A percentile compares a stretch with the other conserved stretches of the same genome.
These are phyloP conservation scores for Solea solea DNA, from an alignment of 2,113 vertebrate species.

Conservation along the genomic window DNA sequence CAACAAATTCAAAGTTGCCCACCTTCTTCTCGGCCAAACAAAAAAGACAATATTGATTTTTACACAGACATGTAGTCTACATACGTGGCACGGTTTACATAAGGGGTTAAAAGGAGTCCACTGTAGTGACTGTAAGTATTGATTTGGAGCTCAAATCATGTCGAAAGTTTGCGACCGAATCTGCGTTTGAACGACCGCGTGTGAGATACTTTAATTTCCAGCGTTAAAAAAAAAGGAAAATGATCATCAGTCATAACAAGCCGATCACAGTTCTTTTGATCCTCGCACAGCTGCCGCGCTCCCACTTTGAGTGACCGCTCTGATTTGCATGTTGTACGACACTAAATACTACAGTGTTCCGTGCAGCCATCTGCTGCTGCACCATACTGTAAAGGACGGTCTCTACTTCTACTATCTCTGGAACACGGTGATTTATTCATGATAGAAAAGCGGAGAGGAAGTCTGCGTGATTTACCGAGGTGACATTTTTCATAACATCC, in stretches of 20 bases:
- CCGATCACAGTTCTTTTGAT: neutral
- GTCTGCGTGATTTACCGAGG: slow-evolving; percentile 4
- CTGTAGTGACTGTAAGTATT: too few relatives aligned
- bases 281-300: neutral
- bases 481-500: slow-evolving; percentile 12
- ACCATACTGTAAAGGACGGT: neutral
- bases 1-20: slow-evolving; percentile 18
- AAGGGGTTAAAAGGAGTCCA: too few relatives aligned
- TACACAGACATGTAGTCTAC: neutral
- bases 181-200: too few relatives aligned
- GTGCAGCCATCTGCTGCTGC: neutral
- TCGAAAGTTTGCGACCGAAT: too few relatives aligned
- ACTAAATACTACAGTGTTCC: neutral
- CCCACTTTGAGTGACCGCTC: neutral
- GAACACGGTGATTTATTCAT: slow-evolving; percentile 5
- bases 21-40: neutral
- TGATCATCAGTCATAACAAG: neutral
- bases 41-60: neutral
- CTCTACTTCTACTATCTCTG: neutral
- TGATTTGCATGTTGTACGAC: neutral
- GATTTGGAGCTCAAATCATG: too few relatives aligned
- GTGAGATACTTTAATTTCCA: too few relatives aligned
- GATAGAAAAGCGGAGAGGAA: neutral
- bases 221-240: too few relatives aligned
- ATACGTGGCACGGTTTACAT: too few relatives aligned